These are phyloP conservation scores for Lophotis ruficrista DNA, from an alignment of 2,113 vertebrate genomes.

Conservation along the genomic window DNA sequence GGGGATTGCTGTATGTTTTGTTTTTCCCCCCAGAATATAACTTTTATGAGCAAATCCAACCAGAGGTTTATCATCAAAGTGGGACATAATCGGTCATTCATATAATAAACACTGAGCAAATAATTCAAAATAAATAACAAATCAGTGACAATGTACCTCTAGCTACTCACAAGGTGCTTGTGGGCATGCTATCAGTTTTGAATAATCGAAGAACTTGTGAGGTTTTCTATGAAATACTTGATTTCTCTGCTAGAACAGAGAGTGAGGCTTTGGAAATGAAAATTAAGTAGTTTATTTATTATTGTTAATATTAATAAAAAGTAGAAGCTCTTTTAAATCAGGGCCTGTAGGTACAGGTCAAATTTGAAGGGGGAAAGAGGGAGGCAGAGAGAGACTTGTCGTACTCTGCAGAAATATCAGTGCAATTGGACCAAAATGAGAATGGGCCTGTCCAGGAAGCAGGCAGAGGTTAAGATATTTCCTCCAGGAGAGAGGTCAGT, in stretches of 20 bases:
- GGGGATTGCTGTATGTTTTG: neutral
- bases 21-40: neutral
- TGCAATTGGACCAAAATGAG: neutral
- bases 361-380: neutral
- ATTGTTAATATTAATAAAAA: neutral
- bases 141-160: neutral
- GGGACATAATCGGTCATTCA: neutral
- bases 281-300: neutral
- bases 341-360: neutral
- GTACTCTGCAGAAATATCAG: neutral
- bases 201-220: neutral
- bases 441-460: neutral
- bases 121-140: neutral
- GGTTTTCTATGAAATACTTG: neutral
- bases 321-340: neutral
- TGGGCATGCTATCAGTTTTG: neutral
- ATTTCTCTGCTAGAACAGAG: neutral
- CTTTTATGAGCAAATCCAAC: conserved; percentile 2
- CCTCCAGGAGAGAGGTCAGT: neutral
- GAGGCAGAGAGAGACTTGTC: neutral
- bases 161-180: neutral
- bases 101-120: neutral
- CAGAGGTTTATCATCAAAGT: neutral
- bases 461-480: neutral
- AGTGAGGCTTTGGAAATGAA: neutral